Percentiles rank a stretch among this genome's conserved stretches.
Evolutionary conservation across 1,140 invertebrate species (phyloP).

Genomic region (Lerema accius): DNA sequence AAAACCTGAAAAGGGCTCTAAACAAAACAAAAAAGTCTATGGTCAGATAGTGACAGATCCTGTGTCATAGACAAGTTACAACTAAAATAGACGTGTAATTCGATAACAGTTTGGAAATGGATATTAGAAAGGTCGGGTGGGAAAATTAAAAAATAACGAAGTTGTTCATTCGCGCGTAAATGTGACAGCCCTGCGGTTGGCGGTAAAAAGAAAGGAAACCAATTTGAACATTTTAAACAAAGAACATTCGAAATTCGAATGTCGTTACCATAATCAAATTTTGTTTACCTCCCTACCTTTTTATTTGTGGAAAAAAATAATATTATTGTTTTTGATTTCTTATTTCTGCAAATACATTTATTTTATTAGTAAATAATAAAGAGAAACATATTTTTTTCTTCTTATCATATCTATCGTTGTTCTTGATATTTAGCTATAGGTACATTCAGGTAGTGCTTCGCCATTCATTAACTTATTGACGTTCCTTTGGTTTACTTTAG

Average conservation of each 20-base stretch:
- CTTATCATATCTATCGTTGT: too few relatives aligned
- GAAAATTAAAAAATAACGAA: slow-evolving; percentile 55
- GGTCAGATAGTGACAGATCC: slow-evolving; percentile 47
- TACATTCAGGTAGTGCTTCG: too few relatives aligned
- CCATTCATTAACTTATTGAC: too few relatives aligned
- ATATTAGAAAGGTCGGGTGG: slow-evolving; percentile 46
- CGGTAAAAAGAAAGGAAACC: slow-evolving; percentile 55
- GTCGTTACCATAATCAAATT: slow-evolving; percentile 43
- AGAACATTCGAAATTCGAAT: slow-evolving; percentile 44
- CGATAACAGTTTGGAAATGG: slow-evolving; percentile 55
- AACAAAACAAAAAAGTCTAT: slow-evolving; percentile 41
- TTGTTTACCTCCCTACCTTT: slow-evolving; percentile 23
- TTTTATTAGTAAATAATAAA: too few relatives aligned
- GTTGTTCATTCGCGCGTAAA: slow-evolving; percentile 65
- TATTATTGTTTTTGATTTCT: slow-evolving; percentile 12
- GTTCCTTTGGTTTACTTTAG: too few relatives aligned
- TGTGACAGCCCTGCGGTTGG: slow-evolving; percentile 57
- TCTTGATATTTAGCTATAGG: too few relatives aligned
- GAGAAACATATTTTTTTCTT: too few relatives aligned
- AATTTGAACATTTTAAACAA: slow-evolving; percentile 45
- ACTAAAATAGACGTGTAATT: slow-evolving; percentile 54
- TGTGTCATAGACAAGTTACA: slow-evolving; percentile 57
- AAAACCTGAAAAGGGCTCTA: slow-evolving; percentile 38
- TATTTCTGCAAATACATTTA: slow-evolving; percentile 15
- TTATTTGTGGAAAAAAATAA: slow-evolving; percentile 8